Evolutionary conservation across 2,113 vertebrate genomes (phyloP), one percentile per base, ranked within the genome.

Genomic region (Nettapus auritus): DNA sequence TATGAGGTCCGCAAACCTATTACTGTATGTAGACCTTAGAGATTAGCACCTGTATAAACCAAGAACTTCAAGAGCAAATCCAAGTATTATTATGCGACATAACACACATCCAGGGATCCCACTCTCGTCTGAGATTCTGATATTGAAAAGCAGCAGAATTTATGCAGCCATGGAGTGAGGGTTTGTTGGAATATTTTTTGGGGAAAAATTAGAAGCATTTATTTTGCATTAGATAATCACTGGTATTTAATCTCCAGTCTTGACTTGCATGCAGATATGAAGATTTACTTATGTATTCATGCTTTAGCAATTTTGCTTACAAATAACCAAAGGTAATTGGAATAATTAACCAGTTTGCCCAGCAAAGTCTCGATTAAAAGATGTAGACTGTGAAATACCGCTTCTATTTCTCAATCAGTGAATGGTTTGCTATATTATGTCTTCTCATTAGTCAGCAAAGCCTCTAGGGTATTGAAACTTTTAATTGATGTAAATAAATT

Each of bases 271-370:
- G 93, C 94, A 96, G 91, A 96, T 91, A 71, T 9, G 68, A 91
- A 96, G 94, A 93, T 96, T 78, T 92, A 48, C 88, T 96, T 96
- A 82, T 44, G 93, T 70, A 95, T 91, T 93, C 85, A 90, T 6
- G 56, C 85, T 95, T 89, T 80, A 93, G 94, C 80, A 74, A 94
- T 93, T 93, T 89, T 93, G 82, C 77, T 95, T 92, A 95, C 87
- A 95, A 95, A 94, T 84, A 96, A 95, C 89, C 67, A 29, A 80
- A 85, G 88, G 71, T 96, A 96, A 97, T 38, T 85, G 78, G 92
- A 97, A 96, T 94, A 94, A 87, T 78, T 96, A 97, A 82, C 89
- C 52, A 68, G 91, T 87, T 90, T 91, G 90, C 93, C 90, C 84
- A 79, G 92, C 26, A 71, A 96, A 86, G 78, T 81, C 94, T 94